phyloP scores from a whole-genome alignment of 2,797 vertebrate genomes.

The Chelon auratus region DNA sequence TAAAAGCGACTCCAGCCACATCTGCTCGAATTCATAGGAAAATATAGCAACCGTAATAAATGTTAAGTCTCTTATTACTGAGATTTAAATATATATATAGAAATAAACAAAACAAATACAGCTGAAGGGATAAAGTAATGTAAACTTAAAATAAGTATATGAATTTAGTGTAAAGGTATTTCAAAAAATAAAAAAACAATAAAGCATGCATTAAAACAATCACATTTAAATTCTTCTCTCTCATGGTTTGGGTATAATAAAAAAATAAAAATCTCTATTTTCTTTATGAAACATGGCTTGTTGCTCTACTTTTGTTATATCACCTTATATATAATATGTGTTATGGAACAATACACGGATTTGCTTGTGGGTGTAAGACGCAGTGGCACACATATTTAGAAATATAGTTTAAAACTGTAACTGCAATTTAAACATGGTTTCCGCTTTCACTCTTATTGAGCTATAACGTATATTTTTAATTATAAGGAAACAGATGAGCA shows the following conservation, averaged over 20 bases:
- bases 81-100: not conserved
- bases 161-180: not conserved
- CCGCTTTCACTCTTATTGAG: slow-evolving; percentile 14
- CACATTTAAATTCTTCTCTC: not conserved
- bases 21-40: not conserved
- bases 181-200: not conserved
- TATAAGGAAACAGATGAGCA: slow-evolving; percentile 16
- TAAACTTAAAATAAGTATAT: slow-evolving; percentile 2
- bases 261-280: slow-evolving; percentile 2
- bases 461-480: slow-evolving; percentile 18
- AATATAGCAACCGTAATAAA: not conserved
- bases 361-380: not conserved
- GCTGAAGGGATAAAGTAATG: not conserved
- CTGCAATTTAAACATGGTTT: slow-evolving; percentile 4
- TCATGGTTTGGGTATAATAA: not conserved
- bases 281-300: not conserved
- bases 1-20: not conserved
- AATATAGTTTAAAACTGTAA: not conserved
- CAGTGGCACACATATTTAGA: slow-evolving; percentile 10
- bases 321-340: not conserved
- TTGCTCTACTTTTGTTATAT: not conserved
- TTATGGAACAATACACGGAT: not conserved
- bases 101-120: not conserved
- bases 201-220: not conserved
- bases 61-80: not conserved